Base-by-base conservation (phyloP, 2,888 invertebrate genomes). In the Platycheirus albimanus region DNA sequence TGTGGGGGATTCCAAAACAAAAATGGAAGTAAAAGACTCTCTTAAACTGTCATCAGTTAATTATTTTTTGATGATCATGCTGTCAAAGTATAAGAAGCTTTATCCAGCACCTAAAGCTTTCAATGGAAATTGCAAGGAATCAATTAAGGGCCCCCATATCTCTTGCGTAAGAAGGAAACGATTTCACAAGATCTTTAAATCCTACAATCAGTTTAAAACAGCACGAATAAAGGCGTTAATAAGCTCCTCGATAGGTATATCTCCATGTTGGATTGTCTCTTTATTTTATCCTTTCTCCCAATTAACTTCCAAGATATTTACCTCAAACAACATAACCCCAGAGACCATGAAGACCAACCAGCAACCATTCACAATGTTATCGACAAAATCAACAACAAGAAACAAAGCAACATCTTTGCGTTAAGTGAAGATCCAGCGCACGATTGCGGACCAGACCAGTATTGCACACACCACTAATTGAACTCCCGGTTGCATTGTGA, bases 391-490 rank as follows among this genome's bases (percentile, higher is more conserved):
- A 47, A 41, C 64, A 19, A 69, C 79, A 47, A 41, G 56, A 19
- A 69, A 64, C 47, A 69, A 72, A 45, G 45, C 20, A n/a, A 43
- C 64, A 47, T 47, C 43, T 43, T 36, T 13, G 49, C 28, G 11
- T 19, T 36, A 36, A 54, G n/a, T 20, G 24, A 64, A 77, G 75
- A 77, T 77, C 28, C 51, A 69, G 69, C 83, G 17, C 72, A 77
- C 83, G 83, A 83, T 83, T 83, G 77, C 19, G 45, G n/a, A n/a
- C n/a, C n/a, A n/a, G n/a, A 20, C 49, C 77, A 74, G 64, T 83
- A 83, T 77, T 61, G 83, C 77, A n/a, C n/a, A n/a, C n/a, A 77
- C 81, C 61, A 67, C 81, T 83, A 83, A 83, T 83, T 83, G 81
- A 83, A 63, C 72, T 72, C 52, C 63, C 8, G 17, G 54, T 72